A percentile compares a stretch with the other conserved stretches of the same genome.
Evolutionary conservation across 2,888 invertebrate species (phyloP).

Genomic region (Ectemnius lituratus): DNA sequence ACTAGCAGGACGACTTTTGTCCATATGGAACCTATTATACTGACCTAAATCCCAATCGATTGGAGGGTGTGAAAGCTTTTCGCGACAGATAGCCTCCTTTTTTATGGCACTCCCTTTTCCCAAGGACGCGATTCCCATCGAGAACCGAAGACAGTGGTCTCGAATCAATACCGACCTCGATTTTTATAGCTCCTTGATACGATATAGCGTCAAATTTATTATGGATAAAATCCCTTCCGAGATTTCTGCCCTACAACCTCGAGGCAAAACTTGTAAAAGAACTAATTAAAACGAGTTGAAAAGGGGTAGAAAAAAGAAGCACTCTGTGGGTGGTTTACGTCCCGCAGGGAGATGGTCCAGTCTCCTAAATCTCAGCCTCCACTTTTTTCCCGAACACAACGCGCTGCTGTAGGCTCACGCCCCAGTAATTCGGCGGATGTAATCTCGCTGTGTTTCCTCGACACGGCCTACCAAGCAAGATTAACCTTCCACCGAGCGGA

Average conservation of each 20-base stretch:
- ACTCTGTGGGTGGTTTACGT: no score
- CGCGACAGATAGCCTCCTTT: constrained; percentile 60
- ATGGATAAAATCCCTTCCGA: constrained; percentile 8
- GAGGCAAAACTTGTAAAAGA: no score
- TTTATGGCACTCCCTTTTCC: constrained; percentile 54
- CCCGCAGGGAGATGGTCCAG: no score
- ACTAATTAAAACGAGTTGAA: no score
- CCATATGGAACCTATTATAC: constrained; percentile 58
- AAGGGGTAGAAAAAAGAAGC: no score
- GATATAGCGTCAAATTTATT: no score
- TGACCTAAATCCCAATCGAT: constrained; percentile 56
- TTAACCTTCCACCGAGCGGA: constrained; percentile 47
- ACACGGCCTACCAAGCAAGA: constrained; percentile 36
- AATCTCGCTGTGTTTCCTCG: constrained; percentile 43
- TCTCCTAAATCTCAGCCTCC: no score
- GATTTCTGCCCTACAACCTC: no score
- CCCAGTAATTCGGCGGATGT: constrained; percentile 46
- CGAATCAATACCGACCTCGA: no score
- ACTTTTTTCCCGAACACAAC: no score
- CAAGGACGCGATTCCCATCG: constrained; percentile 32
- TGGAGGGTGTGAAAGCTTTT: constrained; percentile 44
- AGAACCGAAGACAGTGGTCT: neutral
- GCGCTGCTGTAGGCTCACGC: constrained; percentile 19
- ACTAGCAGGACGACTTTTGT: constrained; percentile 57
- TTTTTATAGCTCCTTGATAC: no score